Evolutionary conservation across 1,140 invertebrate species (phyloP).

Genomic region (Nomia melanderi): DNA sequence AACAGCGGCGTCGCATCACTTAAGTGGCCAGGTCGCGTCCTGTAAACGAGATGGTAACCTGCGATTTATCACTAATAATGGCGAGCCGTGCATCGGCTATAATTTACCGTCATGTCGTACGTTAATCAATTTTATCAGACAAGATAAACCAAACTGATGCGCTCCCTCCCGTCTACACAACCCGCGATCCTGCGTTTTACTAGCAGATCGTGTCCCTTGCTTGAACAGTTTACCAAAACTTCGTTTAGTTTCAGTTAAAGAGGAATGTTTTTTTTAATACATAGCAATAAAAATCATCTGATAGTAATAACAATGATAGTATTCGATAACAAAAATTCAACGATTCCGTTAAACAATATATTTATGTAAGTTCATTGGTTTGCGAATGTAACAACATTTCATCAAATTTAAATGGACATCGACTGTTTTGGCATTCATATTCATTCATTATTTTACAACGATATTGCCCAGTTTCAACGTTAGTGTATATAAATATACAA

Average conservation of each 20-base stretch:
- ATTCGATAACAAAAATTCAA: no score
- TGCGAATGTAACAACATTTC: no score
- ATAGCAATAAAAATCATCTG: no score
- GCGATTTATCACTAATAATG: constrained; percentile 75
- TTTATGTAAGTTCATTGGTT: no score
- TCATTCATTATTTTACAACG: no score
- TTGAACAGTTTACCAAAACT: constrained; percentile 29
- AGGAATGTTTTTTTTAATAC: no score
- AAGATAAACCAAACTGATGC: constrained; percentile 72
- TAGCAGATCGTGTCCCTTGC: constrained; percentile 62
- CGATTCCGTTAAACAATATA: no score
- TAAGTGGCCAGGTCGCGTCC: constrained; percentile 34
- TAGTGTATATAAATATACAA: no score
- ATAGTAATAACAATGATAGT: no score
- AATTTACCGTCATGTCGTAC: constrained; percentile 69
- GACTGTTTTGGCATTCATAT: no score
- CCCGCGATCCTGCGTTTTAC: constrained; percentile 53
- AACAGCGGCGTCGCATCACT: constrained; percentile 39
- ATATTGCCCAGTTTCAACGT: no score
- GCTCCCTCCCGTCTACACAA: constrained; percentile 70
- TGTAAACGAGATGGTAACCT: constrained; percentile 46
- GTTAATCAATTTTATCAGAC: constrained; percentile 76
- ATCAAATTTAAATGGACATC: no score
- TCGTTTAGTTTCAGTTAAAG: constrained; percentile 11
- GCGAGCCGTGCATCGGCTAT: constrained; percentile 67